Conservation (phyloP, 1,140 invertebrate species). For the Psilanteris sp. region DNA sequence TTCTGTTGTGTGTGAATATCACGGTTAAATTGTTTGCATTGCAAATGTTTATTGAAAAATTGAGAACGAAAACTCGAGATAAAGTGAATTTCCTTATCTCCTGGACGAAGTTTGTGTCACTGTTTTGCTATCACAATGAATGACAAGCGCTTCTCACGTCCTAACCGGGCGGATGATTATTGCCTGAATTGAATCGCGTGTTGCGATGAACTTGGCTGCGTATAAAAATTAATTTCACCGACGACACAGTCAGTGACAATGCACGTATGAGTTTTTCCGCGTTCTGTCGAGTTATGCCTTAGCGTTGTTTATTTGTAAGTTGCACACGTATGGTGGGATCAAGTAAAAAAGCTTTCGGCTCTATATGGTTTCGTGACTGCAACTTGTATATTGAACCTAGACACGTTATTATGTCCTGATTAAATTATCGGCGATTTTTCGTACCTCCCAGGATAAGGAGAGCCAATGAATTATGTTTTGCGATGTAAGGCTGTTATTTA, state of each 20-base stretch:
- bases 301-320: slow-evolving; percentile 22
- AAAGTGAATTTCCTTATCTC: slow-evolving; percentile 19
- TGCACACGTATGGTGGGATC: slow-evolving; percentile 10
- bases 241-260: slow-evolving; percentile 26
- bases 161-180: neutral
- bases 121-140: slow-evolving; percentile 19
- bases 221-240: slow-evolving; percentile 37
- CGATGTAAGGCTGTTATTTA: slow-evolving; percentile 12
- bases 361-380: slow-evolving; percentile 28
- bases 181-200: slow-evolving; percentile 23
- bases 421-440: slow-evolving; percentile 20
- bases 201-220: slow-evolving; percentile 2
- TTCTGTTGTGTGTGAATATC: slow-evolving; percentile 33
- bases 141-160: slow-evolving; percentile 19
- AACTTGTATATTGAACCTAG: slow-evolving; percentile 24
- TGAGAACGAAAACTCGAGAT: slow-evolving; percentile 4
- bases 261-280: slow-evolving; percentile 44
- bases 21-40: slow-evolving; percentile 19
- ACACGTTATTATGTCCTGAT: slow-evolving; percentile 30
- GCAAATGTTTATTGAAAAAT: slow-evolving; percentile 22
- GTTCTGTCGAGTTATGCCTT: slow-evolving; percentile 20
- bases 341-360: slow-evolving; percentile 27
- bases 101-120: slow-evolving; percentile 12
- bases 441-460: slow-evolving; percentile 12
- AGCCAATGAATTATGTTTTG: slow-evolving; percentile 4